Percentiles rank a stretch among this genome's conserved stretches.
These are phyloP conservation scores for Drosophila malerkotliana DNA, from an alignment of 1,140 invertebrate species.

Conservation along the genomic window DNA sequence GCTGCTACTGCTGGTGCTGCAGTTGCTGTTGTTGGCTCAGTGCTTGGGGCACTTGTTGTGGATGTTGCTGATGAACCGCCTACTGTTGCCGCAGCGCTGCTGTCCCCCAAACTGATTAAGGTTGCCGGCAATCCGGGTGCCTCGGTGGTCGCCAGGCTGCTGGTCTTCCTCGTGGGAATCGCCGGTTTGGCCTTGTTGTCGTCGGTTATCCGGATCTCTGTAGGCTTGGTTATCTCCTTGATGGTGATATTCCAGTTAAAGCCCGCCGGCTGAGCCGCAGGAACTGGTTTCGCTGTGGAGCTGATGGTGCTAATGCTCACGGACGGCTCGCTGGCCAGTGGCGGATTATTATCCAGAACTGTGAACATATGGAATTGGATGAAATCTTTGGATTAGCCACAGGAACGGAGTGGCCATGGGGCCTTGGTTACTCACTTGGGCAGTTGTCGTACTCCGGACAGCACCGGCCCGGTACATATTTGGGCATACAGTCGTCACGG, in stretches of 20 bases:
- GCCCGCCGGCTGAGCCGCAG: constrained; percentile 44
- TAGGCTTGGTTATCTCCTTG: constrained; percentile 83
- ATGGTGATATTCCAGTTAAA: constrained; percentile 82
- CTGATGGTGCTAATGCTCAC: constrained; percentile 20
- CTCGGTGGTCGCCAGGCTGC: constrained; percentile 25
- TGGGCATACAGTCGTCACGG: constrained; percentile 89
- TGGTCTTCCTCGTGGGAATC: constrained; percentile 57
- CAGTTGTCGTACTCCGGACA: constrained; percentile 92
- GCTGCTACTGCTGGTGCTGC: constrained; percentile 6
- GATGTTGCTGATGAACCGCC: background rate
- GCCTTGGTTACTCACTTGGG: constrained; percentile 85
- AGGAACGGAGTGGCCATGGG: background rate
- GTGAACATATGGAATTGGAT: background rate
- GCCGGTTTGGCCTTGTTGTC: constrained; percentile 74
- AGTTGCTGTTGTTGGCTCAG: constrained; percentile 16
- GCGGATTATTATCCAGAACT: constrained; percentile 72
- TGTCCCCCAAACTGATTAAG: constrained; percentile 1
- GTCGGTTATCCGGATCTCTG: constrained; percentile 82
- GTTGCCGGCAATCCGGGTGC: constrained; percentile 27
- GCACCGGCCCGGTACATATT: constrained; percentile 88
- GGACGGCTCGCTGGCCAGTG: constrained; percentile 42
- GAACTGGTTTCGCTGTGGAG: constrained; percentile 38
- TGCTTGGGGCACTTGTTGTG: constrained; percentile 21
- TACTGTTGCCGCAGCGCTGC: constrained; percentile 21
- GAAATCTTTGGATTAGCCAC: background rate